Percentiles rank a stretch among this genome's conserved stretches.
phyloP scores from a whole-genome alignment of 2,888 invertebrate genomes.

The Leptarthrus brevirostris region DNA sequence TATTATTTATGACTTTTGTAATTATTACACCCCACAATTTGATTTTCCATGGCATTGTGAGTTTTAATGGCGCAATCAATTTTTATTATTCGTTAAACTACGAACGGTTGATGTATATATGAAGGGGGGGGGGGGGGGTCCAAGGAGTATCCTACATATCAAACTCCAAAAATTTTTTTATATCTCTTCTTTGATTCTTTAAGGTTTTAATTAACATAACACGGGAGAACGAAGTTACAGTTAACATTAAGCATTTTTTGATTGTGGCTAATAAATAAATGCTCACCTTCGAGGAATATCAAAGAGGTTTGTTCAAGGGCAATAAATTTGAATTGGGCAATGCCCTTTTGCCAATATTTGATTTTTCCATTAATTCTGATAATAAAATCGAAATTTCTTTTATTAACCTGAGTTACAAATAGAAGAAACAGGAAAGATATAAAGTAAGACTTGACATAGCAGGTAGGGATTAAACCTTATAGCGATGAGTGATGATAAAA shows the following conservation, averaged over 20 bases:
- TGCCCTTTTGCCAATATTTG: background rate
- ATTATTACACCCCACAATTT: constrained; percentile 35
- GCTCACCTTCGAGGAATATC: constrained; percentile 15
- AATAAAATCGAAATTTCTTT: too few species aligned
- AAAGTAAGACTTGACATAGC: too few species aligned
- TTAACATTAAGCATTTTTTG: constrained; percentile 26
- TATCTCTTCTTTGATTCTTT: constrained; percentile 15
- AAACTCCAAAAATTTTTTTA: background rate
- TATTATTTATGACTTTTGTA: constrained; percentile 39
- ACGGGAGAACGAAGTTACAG: constrained; percentile 7
- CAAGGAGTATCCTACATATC: background rate
- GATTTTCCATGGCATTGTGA: constrained; percentile 31
- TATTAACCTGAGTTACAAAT: too few species aligned
- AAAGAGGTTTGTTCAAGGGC: background rate
- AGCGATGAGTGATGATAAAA: too few species aligned
- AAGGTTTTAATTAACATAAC: constrained; percentile 24
- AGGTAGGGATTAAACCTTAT: too few species aligned
- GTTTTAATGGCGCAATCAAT: constrained; percentile 29
- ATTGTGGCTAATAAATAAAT: constrained; percentile 29
- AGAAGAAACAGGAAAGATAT: too few species aligned
- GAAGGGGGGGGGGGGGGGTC: background rate
- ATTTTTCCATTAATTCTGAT: too few species aligned
- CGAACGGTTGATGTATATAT: background rate
- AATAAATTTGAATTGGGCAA: constrained; percentile 11
- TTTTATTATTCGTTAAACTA: constrained; percentile 27